These are phyloP conservation scores for Aphelinus certus DNA, from an alignment of 1,140 invertebrate species.

Conservation along the genomic window DNA sequence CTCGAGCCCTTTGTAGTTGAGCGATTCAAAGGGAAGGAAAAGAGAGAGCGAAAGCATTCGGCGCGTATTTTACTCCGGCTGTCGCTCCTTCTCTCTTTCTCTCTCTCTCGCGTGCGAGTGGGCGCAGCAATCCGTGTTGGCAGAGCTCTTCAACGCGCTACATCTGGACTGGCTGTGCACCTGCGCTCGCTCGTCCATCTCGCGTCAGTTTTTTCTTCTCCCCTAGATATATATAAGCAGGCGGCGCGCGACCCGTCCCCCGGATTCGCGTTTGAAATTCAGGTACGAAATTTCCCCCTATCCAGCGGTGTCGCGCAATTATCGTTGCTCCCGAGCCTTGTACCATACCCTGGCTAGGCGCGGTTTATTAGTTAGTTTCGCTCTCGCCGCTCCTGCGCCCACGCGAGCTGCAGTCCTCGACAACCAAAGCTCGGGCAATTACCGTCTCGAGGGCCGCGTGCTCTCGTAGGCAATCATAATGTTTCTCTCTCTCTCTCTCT, in stretches of 20 bases:
- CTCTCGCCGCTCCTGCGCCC: not conserved
- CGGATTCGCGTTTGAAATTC: conserved; percentile 1
- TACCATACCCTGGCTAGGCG: too few species aligned
- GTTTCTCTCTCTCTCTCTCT: not conserved
- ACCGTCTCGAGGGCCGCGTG: conserved; percentile 16
- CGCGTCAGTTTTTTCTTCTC: not conserved
- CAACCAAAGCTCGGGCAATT: conserved; percentile 22
- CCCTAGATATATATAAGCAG: not conserved
- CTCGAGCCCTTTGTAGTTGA: conserved; percentile 61
- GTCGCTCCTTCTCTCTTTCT: conserved; percentile 37
- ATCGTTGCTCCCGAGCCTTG: not conserved
- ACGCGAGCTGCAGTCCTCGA: not conserved
- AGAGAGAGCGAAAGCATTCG: conserved; percentile 2
- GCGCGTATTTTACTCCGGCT: conserved; percentile 54
- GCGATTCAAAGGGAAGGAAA: conserved; percentile 56
- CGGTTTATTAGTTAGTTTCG: conserved; percentile 14
- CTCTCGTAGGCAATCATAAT: conserved; percentile 24
- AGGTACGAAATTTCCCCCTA: not conserved
- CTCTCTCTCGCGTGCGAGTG: too few species aligned
- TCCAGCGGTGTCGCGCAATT: not conserved
- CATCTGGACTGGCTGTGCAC: conserved; percentile 25
- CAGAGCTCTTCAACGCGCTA: conserved; percentile 53
- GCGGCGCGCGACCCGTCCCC: not conserved
- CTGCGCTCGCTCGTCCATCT: not conserved
- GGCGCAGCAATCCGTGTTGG: conserved; percentile 58